A percentile compares a stretch with the other conserved stretches of the same genome.
Conservation (phyloP, 2,113 vertebrate species). For the Notarius quadriscutis region DNA sequence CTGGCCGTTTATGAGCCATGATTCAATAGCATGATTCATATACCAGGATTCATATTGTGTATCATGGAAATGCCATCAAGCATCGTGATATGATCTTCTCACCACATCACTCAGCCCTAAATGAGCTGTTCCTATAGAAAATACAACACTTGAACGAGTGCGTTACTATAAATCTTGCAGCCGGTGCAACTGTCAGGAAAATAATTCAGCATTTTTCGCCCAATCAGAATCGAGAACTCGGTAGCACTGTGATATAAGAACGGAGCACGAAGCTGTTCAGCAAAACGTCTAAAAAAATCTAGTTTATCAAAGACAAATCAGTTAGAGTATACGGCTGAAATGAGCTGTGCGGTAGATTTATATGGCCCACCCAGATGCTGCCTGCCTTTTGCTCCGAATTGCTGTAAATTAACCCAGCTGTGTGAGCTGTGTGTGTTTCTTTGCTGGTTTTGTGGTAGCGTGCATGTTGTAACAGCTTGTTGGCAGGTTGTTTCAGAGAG, state of each 20-base stretch:
- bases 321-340: neutral
- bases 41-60: neutral
- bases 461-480: slow-evolving; percentile 41
- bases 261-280: neutral
- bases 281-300: neutral
- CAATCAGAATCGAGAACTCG: neutral
- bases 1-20: neutral
- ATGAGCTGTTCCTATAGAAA: neutral
- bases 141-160: neutral
- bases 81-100: too few species aligned
- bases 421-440: slow-evolving; percentile 4
- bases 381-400: slow-evolving; percentile 23
- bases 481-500: slow-evolving; percentile 33
- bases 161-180: neutral
- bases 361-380: slow-evolving; percentile 16
- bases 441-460: slow-evolving; percentile 24
- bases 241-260: neutral
- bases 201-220: neutral
- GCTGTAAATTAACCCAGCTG: slow-evolving; percentile 33
- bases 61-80: neutral
- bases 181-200: neutral
- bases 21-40: too few species aligned
- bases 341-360: neutral
- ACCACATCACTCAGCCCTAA: neutral
- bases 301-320: slow-evolving; percentile 17